Evolutionary conservation across 1,140 invertebrate genomes (phyloP), one percentile per base, ranked within the genome.

Genomic region (Pseudomyrmex pallidus): DNA sequence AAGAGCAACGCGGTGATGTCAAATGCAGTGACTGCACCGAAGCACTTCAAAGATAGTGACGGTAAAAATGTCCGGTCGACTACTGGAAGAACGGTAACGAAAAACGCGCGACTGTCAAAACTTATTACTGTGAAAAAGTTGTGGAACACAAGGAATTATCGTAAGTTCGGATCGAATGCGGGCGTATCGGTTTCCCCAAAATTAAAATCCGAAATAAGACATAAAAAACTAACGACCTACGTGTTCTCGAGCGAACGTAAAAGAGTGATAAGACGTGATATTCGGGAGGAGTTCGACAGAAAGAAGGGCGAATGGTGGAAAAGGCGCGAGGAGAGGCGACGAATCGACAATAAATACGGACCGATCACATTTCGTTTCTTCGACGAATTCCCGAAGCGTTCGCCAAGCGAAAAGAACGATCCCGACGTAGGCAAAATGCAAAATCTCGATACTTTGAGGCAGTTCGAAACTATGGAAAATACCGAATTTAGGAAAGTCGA

Each of bases 241-340:
- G 17, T 20, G 15, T 63, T 54, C 57, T 82, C 17, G 17, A 52
- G 17, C 57, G 12, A 22, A 44, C 57, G n/a, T 56, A 63, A 74
- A 74, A 62, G 54, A 17, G 17, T 12, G 78, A 63, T 63, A 46
- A 63, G 70, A 48, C 78, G 35, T n/a, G 70, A 74, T 46, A 12
- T 10, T 61, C 59, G 13, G 9, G 1, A 44, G n/a, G 1, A 44
- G 25, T 50, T 74, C n/a, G 78, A 17, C 56, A 20, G 54, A 8
- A 67, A 35, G 5, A 54, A 54, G 4, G 9, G 3, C 12, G 25
- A 13, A 54, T 25, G 22, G 35, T 15, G 56, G 61, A 76, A 76
- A 20, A 50, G 54, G 62, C 17, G 25, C 17, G 13, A 54, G 25
- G 13, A 54, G 25, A 22, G n/a, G 8, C 25, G 56, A 22, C 64